Conservation (phyloP, 2,113 vertebrate species). For the Acanthisitta chloris region DNA sequence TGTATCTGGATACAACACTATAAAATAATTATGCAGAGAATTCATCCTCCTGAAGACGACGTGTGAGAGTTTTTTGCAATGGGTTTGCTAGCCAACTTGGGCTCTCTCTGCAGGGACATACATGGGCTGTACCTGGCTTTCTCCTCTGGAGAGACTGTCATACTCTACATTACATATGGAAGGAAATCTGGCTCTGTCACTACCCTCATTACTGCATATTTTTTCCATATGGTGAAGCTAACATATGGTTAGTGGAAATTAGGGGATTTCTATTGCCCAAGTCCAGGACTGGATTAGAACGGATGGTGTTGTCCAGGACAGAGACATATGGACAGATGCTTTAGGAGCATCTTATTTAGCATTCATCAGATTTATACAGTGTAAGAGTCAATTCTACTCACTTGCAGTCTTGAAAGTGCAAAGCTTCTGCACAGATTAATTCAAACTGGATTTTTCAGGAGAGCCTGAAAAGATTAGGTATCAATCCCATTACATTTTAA, state of each 20-base stretch:
- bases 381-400: neutral
- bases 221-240: constrained; percentile 40
- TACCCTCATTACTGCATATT: neutral
- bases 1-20: neutral
- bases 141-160: neutral
- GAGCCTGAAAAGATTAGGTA: neutral
- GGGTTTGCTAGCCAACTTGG: neutral
- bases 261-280: neutral
- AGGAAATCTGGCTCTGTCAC: neutral
- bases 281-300: neutral
- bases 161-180: neutral
- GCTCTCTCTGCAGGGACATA: neutral
- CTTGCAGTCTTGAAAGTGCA: neutral
- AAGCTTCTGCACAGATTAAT: neutral
- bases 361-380: neutral
- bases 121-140: neutral
- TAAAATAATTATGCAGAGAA: neutral
- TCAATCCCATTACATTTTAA: constrained; percentile 18
- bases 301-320: neutral
- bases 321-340: neutral
- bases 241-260: constrained; percentile 12
- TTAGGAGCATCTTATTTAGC: neutral
- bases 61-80: neutral
- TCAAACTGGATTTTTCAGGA: constrained; percentile 19
- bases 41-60: neutral